Evolutionary conservation across 2,888 invertebrate genomes (phyloP).

Genomic region (Minunthozetes semirufus): DNA sequence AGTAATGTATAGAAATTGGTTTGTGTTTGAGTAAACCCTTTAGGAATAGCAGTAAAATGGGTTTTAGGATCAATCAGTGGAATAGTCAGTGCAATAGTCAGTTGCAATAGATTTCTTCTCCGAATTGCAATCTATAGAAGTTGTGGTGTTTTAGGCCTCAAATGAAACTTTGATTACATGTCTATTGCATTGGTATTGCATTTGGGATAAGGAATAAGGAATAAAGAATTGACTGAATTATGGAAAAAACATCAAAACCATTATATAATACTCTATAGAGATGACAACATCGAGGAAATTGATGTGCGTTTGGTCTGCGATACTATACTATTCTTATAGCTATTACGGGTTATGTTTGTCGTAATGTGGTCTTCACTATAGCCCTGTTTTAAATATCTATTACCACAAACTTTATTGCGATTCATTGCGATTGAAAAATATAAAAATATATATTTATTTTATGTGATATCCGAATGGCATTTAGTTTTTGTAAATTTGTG

Average conservation of each 20-base stretch:
- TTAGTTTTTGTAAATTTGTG: constrained; percentile 23
- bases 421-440: not conserved
- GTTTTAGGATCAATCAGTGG: constrained; percentile 15
- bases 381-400: constrained; percentile 26
- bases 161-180: constrained; percentile 29
- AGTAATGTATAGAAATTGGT: constrained; percentile 1
- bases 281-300: constrained; percentile 16
- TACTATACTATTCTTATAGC: constrained; percentile 10
- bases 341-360: constrained; percentile 10
- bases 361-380: constrained; percentile 7
- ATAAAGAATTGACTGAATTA: constrained; percentile 12
- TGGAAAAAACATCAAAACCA: constrained; percentile 14
- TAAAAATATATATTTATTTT: constrained; percentile 21
- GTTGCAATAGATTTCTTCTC: no score
- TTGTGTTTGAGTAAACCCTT: constrained; percentile 2
- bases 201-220: not conserved
- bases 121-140: not conserved
- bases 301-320: constrained; percentile 23
- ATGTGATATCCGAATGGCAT: constrained; percentile 21
- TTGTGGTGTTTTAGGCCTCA: not conserved
- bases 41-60: constrained; percentile 17
- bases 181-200: constrained; percentile 20
- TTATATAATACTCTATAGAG: constrained; percentile 23
- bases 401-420: constrained; percentile 15
- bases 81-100: no score